These are phyloP conservation scores for Koerneria pararmatus DNA, from an alignment of 2,888 invertebrate species.

Conservation along the genomic window DNA sequence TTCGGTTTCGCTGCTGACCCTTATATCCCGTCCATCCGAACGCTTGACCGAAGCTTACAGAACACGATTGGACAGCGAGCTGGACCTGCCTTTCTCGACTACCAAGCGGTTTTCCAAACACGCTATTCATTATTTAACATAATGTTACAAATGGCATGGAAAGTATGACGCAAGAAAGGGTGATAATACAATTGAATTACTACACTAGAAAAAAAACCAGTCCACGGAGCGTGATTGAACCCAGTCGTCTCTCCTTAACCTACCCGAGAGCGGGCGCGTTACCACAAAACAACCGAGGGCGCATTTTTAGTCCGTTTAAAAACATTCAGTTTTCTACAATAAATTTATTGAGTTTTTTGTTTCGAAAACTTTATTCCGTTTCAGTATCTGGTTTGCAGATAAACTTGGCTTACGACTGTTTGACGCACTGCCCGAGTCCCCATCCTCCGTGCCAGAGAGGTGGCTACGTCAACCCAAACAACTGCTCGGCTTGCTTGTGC, in stretches of 20 bases:
- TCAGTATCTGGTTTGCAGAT: too few relatives aligned
- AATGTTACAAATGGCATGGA: too few relatives aligned
- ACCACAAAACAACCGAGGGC: too few relatives aligned
- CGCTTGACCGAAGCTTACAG: conserved; percentile 46
- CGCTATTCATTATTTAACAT: not conserved
- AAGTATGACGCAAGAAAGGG: too few relatives aligned
- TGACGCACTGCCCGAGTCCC: conserved; percentile 31
- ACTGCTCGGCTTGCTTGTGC: conserved; percentile 51
- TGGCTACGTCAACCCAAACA: conserved; percentile 56
- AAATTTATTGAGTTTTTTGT: too few relatives aligned
- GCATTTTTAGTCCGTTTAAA: too few relatives aligned
- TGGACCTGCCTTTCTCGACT: conserved; percentile 57
- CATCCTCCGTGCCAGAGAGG: conserved; percentile 27
- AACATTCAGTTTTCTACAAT: too few relatives aligned
- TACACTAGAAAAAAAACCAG: too few relatives aligned
- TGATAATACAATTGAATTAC: too few relatives aligned
- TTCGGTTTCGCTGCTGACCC: conserved; percentile 56
- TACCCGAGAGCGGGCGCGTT: too few relatives aligned
- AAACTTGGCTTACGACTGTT: conserved; percentile 52
- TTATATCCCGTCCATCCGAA: conserved; percentile 51
- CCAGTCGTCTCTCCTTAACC: not conserved
- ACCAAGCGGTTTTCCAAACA: conserved; percentile 49
- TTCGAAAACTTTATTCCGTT: too few relatives aligned
- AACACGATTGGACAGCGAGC: conserved; percentile 56
- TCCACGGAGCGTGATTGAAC: too few relatives aligned